Conservation (phyloP, 92 coral and sea anemone genomes). For the Zoanthus gigantus region DNA sequence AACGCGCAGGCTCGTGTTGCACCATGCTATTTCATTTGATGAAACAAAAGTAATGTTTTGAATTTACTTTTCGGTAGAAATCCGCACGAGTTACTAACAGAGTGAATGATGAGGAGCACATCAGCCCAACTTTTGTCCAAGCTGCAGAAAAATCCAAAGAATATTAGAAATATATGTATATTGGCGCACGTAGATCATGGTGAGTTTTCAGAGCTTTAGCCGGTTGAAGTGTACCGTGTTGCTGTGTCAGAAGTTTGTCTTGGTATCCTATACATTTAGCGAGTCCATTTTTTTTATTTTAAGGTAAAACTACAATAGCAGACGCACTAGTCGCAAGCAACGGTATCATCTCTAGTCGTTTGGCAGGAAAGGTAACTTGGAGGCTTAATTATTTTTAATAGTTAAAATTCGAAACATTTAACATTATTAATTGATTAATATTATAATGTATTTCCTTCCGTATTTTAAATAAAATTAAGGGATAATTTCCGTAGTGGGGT, state of each 20-base stretch:
- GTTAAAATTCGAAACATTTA: no score
- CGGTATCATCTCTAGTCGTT: slow-evolving; percentile 93
- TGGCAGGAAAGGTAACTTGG: slow-evolving; percentile 90
- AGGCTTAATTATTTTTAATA: background rate
- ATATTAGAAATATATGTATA: slow-evolving; percentile 94
- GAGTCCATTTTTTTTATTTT: background rate
- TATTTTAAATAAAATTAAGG: background rate
- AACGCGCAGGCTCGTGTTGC: slow-evolving; percentile 78
- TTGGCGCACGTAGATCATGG: slow-evolving; percentile 99
- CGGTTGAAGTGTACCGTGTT: no score
- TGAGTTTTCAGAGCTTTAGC: slow-evolving; percentile 42
- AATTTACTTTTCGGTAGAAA: background rate
- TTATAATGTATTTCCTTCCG: no score
- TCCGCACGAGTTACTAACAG: background rate
- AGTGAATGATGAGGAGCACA: slow-evolving; percentile 73
- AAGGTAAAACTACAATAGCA: slow-evolving; percentile 97
- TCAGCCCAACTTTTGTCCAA: slow-evolving; percentile 74
- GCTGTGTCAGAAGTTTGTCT: no score
- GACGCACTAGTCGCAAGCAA: slow-evolving; percentile 98
- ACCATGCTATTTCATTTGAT: slow-evolving; percentile 61
- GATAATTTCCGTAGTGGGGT: no score
- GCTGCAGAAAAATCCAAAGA: slow-evolving; percentile 91
- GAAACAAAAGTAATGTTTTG: background rate
- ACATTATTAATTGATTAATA: no score
- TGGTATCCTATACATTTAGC: background rate